Evolutionary conservation across 2,888 invertebrate genomes (phyloP).

Genomic region (Drosophila tanythrix): DNA sequence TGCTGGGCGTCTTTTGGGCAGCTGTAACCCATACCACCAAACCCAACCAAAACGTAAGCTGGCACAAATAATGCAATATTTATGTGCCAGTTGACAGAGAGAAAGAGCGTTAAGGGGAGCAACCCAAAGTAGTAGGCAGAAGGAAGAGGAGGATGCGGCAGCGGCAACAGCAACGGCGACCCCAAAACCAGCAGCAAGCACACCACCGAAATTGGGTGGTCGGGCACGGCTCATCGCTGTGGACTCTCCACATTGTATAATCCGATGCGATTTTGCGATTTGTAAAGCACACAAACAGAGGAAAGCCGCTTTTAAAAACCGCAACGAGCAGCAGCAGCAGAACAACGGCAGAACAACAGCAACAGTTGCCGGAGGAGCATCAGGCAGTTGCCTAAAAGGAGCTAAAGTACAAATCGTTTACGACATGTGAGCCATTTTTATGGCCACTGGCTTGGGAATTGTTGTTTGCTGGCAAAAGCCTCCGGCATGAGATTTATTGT

Average conservation of each 20-base stretch:
- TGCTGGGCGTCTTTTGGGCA: neutral
- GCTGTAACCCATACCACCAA: neutral
- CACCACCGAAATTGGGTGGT: slow-evolving; percentile 39
- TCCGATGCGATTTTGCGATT: slow-evolving; percentile 77
- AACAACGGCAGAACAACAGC: slow-evolving; percentile 2
- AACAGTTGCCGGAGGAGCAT: slow-evolving; percentile 18
- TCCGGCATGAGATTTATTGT: slow-evolving; percentile 72
- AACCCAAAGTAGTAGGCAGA: neutral
- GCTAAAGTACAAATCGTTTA: slow-evolving; percentile 85
- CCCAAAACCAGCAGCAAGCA: slow-evolving; percentile 22
- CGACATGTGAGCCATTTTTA: slow-evolving; percentile 85
- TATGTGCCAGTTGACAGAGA: slow-evolving; percentile 14
- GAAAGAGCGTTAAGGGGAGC: neutral
- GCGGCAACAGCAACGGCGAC: slow-evolving; percentile 19
- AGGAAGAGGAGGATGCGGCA: neutral
- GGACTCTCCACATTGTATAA: slow-evolving; percentile 57
- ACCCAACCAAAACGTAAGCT: slow-evolving; percentile 13
- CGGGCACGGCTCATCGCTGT: slow-evolving; percentile 5
- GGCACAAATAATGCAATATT: slow-evolving; percentile 30
- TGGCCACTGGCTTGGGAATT: slow-evolving; percentile 82
- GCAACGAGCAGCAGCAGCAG: slow-evolving; percentile 25
- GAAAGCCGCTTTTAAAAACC: slow-evolving; percentile 46
- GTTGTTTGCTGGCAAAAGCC: slow-evolving; percentile 54
- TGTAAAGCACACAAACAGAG: slow-evolving; percentile 50
- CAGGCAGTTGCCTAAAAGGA: slow-evolving; percentile 80